These are phyloP conservation scores for Liparis tanakae DNA, from an alignment of 2,797 vertebrate genomes.

Conservation along the genomic window DNA sequence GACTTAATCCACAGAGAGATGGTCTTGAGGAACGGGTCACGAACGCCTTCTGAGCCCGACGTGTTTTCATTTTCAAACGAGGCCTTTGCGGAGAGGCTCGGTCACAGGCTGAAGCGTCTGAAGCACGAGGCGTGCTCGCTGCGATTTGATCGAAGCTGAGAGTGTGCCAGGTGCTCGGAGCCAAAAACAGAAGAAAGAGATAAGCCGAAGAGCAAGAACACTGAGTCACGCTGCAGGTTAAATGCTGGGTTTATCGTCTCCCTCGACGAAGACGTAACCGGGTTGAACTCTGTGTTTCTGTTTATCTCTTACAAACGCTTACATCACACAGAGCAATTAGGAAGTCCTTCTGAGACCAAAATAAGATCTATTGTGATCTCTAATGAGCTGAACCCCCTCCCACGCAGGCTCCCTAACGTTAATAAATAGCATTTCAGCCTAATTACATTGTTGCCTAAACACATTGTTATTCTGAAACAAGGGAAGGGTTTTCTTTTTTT, in stretches of 20 bases:
- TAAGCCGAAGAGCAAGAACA: constrained; percentile 9
- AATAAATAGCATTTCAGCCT: constrained; percentile 36
- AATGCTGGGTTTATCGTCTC: constrained; percentile 51
- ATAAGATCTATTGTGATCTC: constrained; percentile 46
- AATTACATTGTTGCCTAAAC: constrained; percentile 30
- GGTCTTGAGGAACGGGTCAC: constrained; percentile 55
- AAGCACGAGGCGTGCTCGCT: constrained; percentile 35
- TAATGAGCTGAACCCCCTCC: constrained; percentile 44
- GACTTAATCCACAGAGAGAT: constrained; percentile 69
- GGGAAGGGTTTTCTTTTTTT: not conserved
- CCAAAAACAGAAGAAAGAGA: constrained; percentile 20
- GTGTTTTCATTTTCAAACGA: constrained; percentile 42
- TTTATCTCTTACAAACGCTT: constrained; percentile 48
- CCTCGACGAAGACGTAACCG: constrained; percentile 27
- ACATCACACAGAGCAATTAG: constrained; percentile 59
- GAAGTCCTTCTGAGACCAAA: constrained; percentile 25
- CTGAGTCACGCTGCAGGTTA: constrained; percentile 41
- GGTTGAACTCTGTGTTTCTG: constrained; percentile 31
- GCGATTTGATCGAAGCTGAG: constrained; percentile 55
- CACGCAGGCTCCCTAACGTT: constrained; percentile 20
- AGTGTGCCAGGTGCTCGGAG: constrained; percentile 31
- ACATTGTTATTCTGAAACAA: constrained; percentile 9
- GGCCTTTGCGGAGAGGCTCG: constrained; percentile 30
- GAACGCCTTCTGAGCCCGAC: constrained; percentile 47
- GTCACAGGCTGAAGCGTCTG: constrained; percentile 27